phyloP scores from a whole-genome alignment of 1,140 invertebrate genomes.

The Aphis craccivora region DNA sequence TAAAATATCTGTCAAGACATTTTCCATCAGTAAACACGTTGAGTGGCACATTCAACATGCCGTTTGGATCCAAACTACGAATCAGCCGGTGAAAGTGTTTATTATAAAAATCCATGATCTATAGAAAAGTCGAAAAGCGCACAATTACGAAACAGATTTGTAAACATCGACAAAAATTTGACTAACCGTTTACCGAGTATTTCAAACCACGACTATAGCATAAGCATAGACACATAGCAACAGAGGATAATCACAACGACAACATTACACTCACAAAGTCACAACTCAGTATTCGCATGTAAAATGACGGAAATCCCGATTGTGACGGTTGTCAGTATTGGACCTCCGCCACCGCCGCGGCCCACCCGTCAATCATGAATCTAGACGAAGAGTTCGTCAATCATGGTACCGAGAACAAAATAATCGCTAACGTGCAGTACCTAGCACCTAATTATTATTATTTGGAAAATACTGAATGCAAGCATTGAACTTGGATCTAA shows the following conservation, averaged over 20 bases:
- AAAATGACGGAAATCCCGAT: neutral
- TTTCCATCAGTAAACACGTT: neutral
- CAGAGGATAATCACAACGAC: too few species aligned
- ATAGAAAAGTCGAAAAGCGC: neutral
- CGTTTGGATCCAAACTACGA: neutral
- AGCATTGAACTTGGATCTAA: neutral
- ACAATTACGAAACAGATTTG: neutral
- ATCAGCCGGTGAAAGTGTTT: neutral
- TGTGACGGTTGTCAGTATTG: neutral
- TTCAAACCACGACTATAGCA: neutral
- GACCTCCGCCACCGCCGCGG: too few species aligned
- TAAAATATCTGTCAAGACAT: neutral
- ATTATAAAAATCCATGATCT: slow-evolving; percentile 39
- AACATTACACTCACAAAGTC: too few species aligned
- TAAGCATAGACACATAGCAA: too few species aligned
- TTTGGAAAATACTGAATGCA: neutral
- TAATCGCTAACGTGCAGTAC: too few species aligned
- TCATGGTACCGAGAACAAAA: neutral
- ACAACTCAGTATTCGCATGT: neutral
- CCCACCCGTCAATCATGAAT: too few species aligned
- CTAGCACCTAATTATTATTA: neutral
- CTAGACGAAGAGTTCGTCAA: neutral
- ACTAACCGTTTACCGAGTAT: too few species aligned
- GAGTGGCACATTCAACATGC: slow-evolving; percentile 1
- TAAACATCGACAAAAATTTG: neutral